phyloP scores from a whole-genome alignment of 53 echinoderm and acorn worm genomes.

The Zoroaster sp. region DNA sequence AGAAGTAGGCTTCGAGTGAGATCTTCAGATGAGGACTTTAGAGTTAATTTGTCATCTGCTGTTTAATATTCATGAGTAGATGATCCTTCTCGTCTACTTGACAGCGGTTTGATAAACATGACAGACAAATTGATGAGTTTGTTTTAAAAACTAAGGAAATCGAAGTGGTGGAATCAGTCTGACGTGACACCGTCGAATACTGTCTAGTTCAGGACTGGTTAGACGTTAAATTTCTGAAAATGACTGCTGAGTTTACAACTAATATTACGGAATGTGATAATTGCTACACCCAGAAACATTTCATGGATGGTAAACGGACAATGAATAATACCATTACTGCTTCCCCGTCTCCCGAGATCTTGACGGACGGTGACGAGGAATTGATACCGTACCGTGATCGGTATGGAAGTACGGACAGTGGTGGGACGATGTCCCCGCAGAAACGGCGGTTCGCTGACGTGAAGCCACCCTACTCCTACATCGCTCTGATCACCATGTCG shows the following conservation, averaged over 20 bases:
- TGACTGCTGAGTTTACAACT: conserved; percentile 28
- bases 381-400: conserved; percentile 29
- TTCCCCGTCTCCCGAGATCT: background rate
- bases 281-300: background rate
- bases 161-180: conserved; percentile 31
- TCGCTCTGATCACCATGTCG: conserved; percentile 90
- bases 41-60: conserved; percentile 29
- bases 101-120: conserved; percentile 34
- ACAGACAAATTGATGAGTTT: conserved; percentile 44
- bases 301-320: background rate
- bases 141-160: conserved; percentile 37
- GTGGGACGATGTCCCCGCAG: conserved; percentile 15
- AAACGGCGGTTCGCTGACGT: conserved; percentile 86
- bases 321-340: background rate
- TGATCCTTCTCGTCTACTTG: conserved; percentile 2
- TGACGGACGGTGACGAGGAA: background rate
- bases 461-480: conserved; percentile 89
- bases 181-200: background rate
- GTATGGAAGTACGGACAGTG: conserved; percentile 15
- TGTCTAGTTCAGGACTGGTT: background rate
- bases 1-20: background rate
- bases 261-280: background rate
- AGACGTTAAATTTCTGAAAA: background rate
- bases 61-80: conserved; percentile 24
- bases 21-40: background rate